Percentiles rank a stretch among this genome's conserved stretches.
Evolutionary conservation across 2,888 invertebrate species (phyloP).

Genomic region (Drosophila lacicola): DNA sequence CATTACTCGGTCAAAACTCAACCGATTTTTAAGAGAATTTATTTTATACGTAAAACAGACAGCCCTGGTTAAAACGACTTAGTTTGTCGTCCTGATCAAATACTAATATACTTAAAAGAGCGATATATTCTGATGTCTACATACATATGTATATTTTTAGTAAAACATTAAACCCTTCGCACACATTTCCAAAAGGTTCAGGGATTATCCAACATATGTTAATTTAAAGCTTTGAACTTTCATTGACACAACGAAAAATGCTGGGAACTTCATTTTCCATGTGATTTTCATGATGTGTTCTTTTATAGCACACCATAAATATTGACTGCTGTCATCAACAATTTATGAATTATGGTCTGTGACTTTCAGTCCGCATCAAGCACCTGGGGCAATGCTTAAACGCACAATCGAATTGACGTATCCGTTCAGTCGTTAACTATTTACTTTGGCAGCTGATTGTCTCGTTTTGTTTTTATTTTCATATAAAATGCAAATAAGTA

Average conservation of each 20-base stretch:
- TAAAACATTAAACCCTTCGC: no score
- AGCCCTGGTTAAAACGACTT: no score
- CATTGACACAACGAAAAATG: neutral
- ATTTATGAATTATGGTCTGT: slow-evolving; percentile 27
- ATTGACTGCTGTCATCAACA: slow-evolving; percentile 27
- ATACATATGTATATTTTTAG: no score
- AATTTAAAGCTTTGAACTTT: neutral
- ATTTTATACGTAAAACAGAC: no score
- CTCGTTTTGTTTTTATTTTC: slow-evolving; percentile 11
- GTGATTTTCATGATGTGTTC: slow-evolving; percentile 9
- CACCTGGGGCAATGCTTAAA: slow-evolving; percentile 10
- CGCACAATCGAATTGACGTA: slow-evolving; percentile 42
- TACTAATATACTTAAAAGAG: no score
- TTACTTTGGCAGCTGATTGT: slow-evolving; percentile 36
- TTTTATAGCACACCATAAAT: slow-evolving; percentile 1
- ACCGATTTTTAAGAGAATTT: no score
- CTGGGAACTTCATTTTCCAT: neutral
- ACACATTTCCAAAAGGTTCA: no score
- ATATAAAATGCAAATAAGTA: slow-evolving; percentile 42
- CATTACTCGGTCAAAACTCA: no score
- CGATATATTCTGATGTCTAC: no score
- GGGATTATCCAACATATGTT: neutral
- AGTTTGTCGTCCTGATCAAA: no score
- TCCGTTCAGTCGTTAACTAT: slow-evolving; percentile 43
- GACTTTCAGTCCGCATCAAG: neutral